Base-by-base conservation (phyloP, 92 coral and sea anemone genomes). In the Paramuricea clavata region DNA sequence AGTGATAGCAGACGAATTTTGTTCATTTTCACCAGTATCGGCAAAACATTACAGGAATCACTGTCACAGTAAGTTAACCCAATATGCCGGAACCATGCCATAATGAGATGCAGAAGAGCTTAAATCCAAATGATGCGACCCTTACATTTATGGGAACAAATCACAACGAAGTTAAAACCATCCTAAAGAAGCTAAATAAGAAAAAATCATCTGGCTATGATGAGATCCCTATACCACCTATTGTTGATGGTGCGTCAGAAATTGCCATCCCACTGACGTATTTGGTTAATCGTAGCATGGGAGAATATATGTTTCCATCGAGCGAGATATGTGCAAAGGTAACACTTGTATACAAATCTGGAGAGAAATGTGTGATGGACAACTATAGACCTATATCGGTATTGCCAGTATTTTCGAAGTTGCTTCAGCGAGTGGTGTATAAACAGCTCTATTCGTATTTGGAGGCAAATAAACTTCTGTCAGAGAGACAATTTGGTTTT, bases 381-480 rank as follows among this genome's bases (percentile, higher is more conserved):
- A 89, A 92, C 49, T 92, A 36, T 36, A 89, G 90, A 34, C 94
- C 89, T 59, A 86, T 88, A 15, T 89, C 86, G 74, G 86, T 91
- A 85, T 85, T 87, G 62, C 79, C 91, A 49, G 85, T 88, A 10
- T 90, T 91, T 13, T 83, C 91, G 47, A 91, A 87, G 67, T 67
- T 91, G 17, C 86, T 87, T 41, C 89, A 91, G 50, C 87, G 77
- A 12, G 54, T 72, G 72, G 83, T 91, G 11, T 87, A 91, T 73
- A 74, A 87, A 56, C 87, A 69, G 33, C 84, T 91, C 47, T 90
- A 91, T 59, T 68, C 85, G n/a, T 87, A 87, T 57, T 74, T 44
- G 47, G 56, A 72, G 69, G 93, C 54, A 11, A 83, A 74, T 13
- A 90, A 90, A n/a, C 91, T 60, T 78, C 79, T 91, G 32, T 81